phyloP scores from a whole-genome alignment of 1,140 invertebrate genomes.

The Drosophila kurseongensis region DNA sequence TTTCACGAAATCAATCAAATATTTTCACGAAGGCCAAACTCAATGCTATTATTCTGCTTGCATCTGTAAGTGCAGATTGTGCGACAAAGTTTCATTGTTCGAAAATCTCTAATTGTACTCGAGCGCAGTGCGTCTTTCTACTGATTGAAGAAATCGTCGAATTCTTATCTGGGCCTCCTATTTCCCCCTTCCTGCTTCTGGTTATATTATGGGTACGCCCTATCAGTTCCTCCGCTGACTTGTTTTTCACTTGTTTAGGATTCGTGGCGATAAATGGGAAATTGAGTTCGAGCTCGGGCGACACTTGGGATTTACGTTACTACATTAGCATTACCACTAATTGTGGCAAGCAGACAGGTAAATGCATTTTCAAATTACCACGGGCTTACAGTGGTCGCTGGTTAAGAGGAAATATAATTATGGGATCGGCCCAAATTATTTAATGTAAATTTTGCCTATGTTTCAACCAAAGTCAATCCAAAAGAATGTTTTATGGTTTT shows the following conservation, averaged over 20 bases:
- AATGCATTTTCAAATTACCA: slow-evolving; percentile 30
- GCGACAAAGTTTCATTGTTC: slow-evolving; percentile 63
- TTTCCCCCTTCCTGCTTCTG: slow-evolving; percentile 23
- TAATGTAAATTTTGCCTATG: neutral
- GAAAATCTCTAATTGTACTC: slow-evolving; percentile 22
- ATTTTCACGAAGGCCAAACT: neutral
- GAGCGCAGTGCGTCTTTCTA: slow-evolving; percentile 20
- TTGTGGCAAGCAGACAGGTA: slow-evolving; percentile 30
- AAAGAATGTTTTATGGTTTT: too few species aligned
- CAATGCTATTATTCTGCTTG: neutral
- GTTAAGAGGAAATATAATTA: slow-evolving; percentile 4
- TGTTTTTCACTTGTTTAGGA: neutral
- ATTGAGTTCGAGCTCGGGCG: slow-evolving; percentile 11
- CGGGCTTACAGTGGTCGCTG: neutral
- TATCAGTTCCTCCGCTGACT: slow-evolving; percentile 22
- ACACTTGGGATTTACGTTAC: slow-evolving; percentile 20
- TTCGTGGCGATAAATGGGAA: slow-evolving; percentile 9
- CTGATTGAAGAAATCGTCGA: slow-evolving; percentile 54
- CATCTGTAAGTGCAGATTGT: slow-evolving; percentile 14
- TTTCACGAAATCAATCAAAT: neutral
- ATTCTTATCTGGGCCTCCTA: slow-evolving; percentile 19
- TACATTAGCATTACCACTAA: slow-evolving; percentile 29
- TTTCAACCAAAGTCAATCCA: too few species aligned
- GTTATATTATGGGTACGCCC: slow-evolving; percentile 1
- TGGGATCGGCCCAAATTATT: neutral